Base-by-base conservation (phyloP, 2,113 vertebrate species). In the Gobiocypris rarus region DNA sequence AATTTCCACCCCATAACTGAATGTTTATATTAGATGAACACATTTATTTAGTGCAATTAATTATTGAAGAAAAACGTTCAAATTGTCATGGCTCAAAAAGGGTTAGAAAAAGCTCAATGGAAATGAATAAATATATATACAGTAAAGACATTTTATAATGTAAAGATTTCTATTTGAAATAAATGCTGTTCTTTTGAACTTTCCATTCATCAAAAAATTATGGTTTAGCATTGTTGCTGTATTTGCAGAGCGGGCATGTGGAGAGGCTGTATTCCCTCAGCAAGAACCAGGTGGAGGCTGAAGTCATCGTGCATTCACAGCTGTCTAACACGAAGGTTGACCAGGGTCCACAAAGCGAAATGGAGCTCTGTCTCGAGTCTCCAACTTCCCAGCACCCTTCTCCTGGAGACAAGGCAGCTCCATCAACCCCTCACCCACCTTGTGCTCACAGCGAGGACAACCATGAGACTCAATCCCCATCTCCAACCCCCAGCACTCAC, bases 261-360 rank as follows among this genome's bases (percentile, higher is more conserved):
- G 75, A 85, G 50, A 43, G 43, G 22, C 61, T 74, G 31, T 73
- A 80, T 26, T 92, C 94, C 1, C 86, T 93, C 87, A 95, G 86
- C 90, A 91, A 94, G 69, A 96, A 97, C 91, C 96, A 96, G 90
- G 95, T 99, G 67, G 96, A 99, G 90, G 97, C 98, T 0, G 96
- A 98, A 31, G 97, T 99, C 87, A 98, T 99, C 0, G 97, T 99
- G 87, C 98, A 99, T 90, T 98, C 97, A 3, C 96, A 97, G 91
- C 95, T 97, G 83, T 94, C 95, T 15, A 96, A 97, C 15, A 93
- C 92, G 34, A 50, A 26, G 38, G 54, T 17, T 56, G 82, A 83
- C 24, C 71, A 52, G 26, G 54, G 45, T 63, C 63, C 83, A 34
- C 86, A 61, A 34, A 74, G 67, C 14, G 82, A 87, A 67, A 26